phyloP scores from a whole-genome alignment of 2,113 vertebrate species.

The Malurus alboscapulatus region DNA sequence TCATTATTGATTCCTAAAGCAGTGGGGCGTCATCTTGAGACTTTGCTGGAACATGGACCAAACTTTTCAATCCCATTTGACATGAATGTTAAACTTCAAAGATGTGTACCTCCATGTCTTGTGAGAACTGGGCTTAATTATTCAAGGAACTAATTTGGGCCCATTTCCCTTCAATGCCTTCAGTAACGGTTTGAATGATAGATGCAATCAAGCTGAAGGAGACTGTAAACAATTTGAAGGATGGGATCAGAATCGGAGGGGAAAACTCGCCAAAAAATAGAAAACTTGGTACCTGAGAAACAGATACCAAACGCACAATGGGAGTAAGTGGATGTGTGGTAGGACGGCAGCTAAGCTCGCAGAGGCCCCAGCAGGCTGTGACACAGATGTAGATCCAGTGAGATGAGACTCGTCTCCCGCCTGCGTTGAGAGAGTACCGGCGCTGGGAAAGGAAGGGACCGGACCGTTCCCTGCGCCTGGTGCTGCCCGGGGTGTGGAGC shows the following conservation, averaged over 20 bases:
- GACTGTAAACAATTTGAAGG: background rate
- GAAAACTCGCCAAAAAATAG: background rate
- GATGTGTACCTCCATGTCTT: background rate
- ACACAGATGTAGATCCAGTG: fast-evolving
- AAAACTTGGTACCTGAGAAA: too few relatives aligned
- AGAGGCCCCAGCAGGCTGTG: background rate
- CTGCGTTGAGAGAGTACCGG: fast-evolving
- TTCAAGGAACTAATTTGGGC: background rate
- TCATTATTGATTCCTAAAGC: background rate
- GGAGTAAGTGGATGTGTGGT: fast-evolving
- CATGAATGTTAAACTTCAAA: background rate
- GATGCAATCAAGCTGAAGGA: background rate
- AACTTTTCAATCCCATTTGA: background rate
- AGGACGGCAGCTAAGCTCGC: background rate
- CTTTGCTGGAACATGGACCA: background rate
- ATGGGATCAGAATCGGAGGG: background rate
- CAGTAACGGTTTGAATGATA: background rate
- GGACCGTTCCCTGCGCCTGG: fast-evolving
- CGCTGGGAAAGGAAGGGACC: fast-evolving
- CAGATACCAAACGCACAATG: fast-evolving
- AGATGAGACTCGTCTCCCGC: fast-evolving
- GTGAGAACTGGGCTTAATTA: background rate
- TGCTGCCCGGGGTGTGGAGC: background rate
- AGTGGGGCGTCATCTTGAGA: background rate
- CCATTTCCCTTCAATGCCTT: background rate